phyloP scores from a whole-genome alignment of 1,140 invertebrate species.

The Babylonia areolata region DNA sequence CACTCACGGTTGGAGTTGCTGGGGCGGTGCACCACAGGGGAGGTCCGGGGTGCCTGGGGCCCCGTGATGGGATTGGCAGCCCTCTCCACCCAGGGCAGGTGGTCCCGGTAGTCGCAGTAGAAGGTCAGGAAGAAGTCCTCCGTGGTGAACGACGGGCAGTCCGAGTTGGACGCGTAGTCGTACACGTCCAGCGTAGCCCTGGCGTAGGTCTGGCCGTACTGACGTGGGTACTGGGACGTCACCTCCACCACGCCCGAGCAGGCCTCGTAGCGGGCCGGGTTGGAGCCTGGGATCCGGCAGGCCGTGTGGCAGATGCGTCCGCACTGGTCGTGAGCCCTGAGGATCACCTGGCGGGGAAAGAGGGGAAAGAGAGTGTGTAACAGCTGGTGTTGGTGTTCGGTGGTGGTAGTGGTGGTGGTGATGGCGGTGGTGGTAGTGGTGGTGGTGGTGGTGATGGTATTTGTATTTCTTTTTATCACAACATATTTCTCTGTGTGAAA shows the following conservation, averaged over 20 bases:
- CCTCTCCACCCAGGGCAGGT: constrained; percentile 59
- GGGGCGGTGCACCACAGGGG: not conserved
- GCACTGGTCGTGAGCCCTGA: constrained; percentile 66
- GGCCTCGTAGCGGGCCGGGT: constrained; percentile 47
- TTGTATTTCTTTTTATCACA: too few species aligned
- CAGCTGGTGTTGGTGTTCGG: too few species aligned
- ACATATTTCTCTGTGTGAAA: too few species aligned
- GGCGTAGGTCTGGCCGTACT: constrained; percentile 61
- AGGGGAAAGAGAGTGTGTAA: not conserved
- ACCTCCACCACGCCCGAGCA: constrained; percentile 62
- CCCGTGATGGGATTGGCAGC: not conserved
- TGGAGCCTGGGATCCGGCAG: constrained; percentile 55
- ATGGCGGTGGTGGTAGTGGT: too few species aligned
- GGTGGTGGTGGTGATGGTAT: too few species aligned
- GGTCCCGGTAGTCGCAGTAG: constrained; percentile 66
- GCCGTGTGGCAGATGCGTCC: constrained; percentile 65
- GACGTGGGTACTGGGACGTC: constrained; percentile 46
- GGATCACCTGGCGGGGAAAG: constrained; percentile 36
- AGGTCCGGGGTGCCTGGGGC: not conserved
- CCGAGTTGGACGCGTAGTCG: constrained; percentile 54
- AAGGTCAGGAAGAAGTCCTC: constrained; percentile 63
- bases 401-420: too few species aligned
- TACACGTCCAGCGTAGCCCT: constrained; percentile 60
- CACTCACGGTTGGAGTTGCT: not conserved
- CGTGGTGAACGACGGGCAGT: constrained; percentile 56